phyloP scores from a whole-genome alignment of 2,113 vertebrate genomes.

The Vidua chalybeata region DNA sequence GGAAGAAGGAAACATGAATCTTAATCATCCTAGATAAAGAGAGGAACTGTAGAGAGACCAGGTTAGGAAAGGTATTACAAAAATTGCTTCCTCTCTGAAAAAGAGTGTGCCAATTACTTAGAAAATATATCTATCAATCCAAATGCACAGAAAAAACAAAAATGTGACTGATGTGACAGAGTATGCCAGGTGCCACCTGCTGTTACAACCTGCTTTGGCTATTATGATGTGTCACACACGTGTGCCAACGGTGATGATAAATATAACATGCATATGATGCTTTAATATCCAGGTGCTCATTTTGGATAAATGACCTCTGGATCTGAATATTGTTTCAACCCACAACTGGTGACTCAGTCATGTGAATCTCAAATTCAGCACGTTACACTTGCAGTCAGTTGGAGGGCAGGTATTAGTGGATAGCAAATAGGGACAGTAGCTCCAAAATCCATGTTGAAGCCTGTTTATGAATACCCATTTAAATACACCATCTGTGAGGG shows the following conservation, averaged over 20 bases:
- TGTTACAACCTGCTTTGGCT: not conserved
- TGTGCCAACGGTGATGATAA: not conserved
- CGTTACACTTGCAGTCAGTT: accelerated
- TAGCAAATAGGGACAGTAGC: not conserved
- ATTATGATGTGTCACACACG: not conserved
- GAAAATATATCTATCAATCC: not conserved
- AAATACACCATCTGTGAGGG: not conserved
- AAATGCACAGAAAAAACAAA: not conserved
- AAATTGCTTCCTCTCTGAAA: not conserved
- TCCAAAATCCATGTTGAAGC: not conserved
- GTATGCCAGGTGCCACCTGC: not conserved
- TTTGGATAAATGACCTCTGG: not conserved
- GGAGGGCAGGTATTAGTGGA: not conserved
- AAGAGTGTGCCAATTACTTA: not conserved
- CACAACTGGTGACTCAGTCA: not conserved
- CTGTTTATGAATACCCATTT: not conserved
- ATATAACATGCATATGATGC: not conserved
- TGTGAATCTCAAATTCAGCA: not conserved
- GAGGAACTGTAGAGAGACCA: not conserved
- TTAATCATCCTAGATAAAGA: not conserved
- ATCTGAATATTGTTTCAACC: not conserved
- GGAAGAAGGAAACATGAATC: not conserved
- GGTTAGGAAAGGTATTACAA: not conserved
- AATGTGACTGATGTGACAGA: not conserved
- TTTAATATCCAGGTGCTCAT: not conserved